These are phyloP conservation scores for Hirtodrosophila alboralis DNA, from an alignment of 2,888 invertebrate genomes.

Conservation along the genomic window DNA sequence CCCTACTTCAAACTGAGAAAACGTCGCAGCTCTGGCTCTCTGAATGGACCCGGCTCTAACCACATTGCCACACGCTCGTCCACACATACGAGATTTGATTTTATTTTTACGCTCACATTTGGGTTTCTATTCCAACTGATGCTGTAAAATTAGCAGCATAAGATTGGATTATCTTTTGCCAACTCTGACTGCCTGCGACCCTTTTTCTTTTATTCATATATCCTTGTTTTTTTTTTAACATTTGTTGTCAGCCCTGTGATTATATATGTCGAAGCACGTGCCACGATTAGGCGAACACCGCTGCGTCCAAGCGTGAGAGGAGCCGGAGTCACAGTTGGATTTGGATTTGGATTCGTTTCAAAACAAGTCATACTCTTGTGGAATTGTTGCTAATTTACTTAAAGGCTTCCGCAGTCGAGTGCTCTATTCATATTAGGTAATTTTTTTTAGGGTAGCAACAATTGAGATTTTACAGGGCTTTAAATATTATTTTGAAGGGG, in stretches of 20 bases:
- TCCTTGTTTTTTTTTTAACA: conserved; percentile 22
- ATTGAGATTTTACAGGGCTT: neutral
- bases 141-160: conserved; percentile 79
- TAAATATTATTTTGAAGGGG: neutral
- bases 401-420: conserved; percentile 52
- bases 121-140: conserved; percentile 52
- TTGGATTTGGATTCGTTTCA: conserved; percentile 18
- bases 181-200: conserved; percentile 31
- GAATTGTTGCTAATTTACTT: conserved; percentile 72
- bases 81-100: conserved; percentile 66
- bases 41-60: conserved; percentile 45
- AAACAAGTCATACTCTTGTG: conserved; percentile 53
- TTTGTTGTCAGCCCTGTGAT: conserved; percentile 64
- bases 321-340: conserved; percentile 21
- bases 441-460: conserved; percentile 22
- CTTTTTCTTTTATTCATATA: conserved; percentile 21
- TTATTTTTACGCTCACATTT: conserved; percentile 51
- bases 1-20: conserved; percentile 18
- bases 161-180: conserved; percentile 75
- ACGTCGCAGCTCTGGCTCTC: conserved; percentile 6
- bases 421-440: conserved; percentile 15
- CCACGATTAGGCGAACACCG: conserved; percentile 75
- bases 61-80: conserved; percentile 72
- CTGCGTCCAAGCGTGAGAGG: conserved; percentile 68
- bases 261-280: conserved; percentile 76